These are phyloP conservation scores for Tigriopus japonicus DNA, from an alignment of 1,140 invertebrate genomes.

Conservation along the genomic window DNA sequence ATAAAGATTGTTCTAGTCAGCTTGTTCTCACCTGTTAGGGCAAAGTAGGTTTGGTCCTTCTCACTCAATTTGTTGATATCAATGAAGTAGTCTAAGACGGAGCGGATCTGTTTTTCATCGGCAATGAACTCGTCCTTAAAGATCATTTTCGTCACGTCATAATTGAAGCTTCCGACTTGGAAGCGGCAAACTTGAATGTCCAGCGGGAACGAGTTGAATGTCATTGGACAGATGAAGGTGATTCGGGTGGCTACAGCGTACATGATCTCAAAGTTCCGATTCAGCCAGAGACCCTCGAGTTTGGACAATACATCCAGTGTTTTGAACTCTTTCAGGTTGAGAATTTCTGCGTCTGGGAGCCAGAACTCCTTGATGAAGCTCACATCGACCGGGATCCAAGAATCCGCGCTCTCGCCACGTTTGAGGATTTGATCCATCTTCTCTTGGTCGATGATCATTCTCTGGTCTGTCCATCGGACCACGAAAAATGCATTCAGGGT, in stretches of 20 bases:
- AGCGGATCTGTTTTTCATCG: conserved; percentile 6
- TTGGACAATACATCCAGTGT: conserved; percentile 12
- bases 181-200: conserved; percentile 13
- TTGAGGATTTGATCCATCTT: conserved; percentile 9
- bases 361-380: conserved; percentile 14
- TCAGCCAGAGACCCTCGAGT: conserved; percentile 12
- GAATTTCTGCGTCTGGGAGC: conserved; percentile 12
- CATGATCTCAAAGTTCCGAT: conserved; percentile 13
- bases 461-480: conserved; percentile 7
- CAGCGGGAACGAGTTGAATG: conserved; percentile 12
- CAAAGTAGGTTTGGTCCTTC: conserved; percentile 7
- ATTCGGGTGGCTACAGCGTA: conserved; percentile 13
- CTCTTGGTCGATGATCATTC: conserved; percentile 11
- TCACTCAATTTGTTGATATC: conserved; percentile 6
- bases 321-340: conserved; percentile 13
- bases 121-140: conserved; percentile 15
- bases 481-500: conserved; percentile 14
- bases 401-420: conserved; percentile 6
- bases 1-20: too few species aligned
- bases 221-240: conserved; percentile 14
- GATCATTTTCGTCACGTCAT: conserved; percentile 13
- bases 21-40: conserved; percentile 9
- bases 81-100: conserved; percentile 12
- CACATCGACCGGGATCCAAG: conserved; percentile 12
- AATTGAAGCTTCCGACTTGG: conserved; percentile 13